Base-by-base conservation (phyloP, 2,797 vertebrate species). In the Coregonus sp. region DNA sequence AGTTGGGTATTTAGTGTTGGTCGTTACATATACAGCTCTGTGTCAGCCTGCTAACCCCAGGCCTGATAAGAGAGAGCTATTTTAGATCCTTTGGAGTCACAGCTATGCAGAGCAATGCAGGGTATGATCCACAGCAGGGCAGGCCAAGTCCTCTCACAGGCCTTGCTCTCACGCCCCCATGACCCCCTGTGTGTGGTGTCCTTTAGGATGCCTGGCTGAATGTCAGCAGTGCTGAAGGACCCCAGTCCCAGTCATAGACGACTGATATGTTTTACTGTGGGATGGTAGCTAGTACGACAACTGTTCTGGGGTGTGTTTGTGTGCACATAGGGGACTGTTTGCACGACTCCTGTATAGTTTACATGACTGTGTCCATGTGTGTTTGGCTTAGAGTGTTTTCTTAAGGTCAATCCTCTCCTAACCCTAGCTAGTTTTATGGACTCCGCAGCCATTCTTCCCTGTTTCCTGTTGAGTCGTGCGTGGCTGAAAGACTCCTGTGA, bases 151-250 rank as follows among this genome's bases (percentile, higher is more conserved):
- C 40, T 11, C 69, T 70, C 15, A n/a, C 68, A 50, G 40, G 9
- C 20, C 47, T 20, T 50, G 18, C 40, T 29, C 69, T 51, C 69
- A 70, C 20, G 47, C 11, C 9, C 40, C 33, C 80, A 66, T 35
- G 72, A 74, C 85, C 78, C 76, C 80, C 65, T 78, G 81, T 68
- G 76, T 12, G 65, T 71, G 79, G 50, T 4, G 50, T 74, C 75
- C 76, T 65, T 80, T 47, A 61, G 72, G 74, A n/a, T 29, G 75
- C 51, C 71, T 37, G 29, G 75, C 66, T 75, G 59, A 54, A 33
- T 33, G 31, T 33, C 31, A 33, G 3, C 31, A 33, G 31, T 33
- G 40, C 40, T 47, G 40, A 47, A 75, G 75, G 59, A 65, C 75
- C n/a, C 37, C n/a, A 50, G 4, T 68, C 33, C 12, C 33, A 68